Evolutionary conservation across 2,113 vertebrate species (phyloP).

Genomic region (Eulemur macaco): DNA sequence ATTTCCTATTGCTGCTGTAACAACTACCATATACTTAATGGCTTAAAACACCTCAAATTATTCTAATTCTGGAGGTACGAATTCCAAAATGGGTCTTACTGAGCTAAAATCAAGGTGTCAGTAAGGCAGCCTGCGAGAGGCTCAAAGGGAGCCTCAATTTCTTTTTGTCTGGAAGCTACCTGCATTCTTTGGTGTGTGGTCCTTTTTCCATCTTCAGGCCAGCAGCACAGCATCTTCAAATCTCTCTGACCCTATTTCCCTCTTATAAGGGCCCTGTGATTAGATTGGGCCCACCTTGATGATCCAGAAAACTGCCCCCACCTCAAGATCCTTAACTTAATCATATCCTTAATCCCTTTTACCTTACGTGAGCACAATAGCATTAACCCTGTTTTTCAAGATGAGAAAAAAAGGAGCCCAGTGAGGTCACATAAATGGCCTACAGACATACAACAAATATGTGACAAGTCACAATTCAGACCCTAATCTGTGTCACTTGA

Average conservation of each 20-base stretch:
- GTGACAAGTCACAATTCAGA: background rate
- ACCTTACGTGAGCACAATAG: too few relatives aligned
- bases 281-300: background rate
- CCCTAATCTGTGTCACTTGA: background rate
- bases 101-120: background rate
- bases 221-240: background rate
- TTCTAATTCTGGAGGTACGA: background rate
- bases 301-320: background rate
- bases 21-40: background rate
- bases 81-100: background rate
- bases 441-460: background rate
- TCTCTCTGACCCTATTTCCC: background rate
- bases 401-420: background rate
- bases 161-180: background rate
- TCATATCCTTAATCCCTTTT: background rate
- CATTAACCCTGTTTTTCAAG: background rate
- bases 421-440: background rate
- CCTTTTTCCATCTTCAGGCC: background rate
- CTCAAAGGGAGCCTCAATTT: background rate
- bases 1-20: background rate
- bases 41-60: background rate
- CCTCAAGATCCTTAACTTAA: background rate
- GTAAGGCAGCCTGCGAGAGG: background rate
- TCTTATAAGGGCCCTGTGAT: background rate
- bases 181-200: background rate